Percentiles rank a stretch among this genome's conserved stretches.
Evolutionary conservation across 2,888 invertebrate genomes (phyloP).

Genomic region (Chymomyza amoena): DNA sequence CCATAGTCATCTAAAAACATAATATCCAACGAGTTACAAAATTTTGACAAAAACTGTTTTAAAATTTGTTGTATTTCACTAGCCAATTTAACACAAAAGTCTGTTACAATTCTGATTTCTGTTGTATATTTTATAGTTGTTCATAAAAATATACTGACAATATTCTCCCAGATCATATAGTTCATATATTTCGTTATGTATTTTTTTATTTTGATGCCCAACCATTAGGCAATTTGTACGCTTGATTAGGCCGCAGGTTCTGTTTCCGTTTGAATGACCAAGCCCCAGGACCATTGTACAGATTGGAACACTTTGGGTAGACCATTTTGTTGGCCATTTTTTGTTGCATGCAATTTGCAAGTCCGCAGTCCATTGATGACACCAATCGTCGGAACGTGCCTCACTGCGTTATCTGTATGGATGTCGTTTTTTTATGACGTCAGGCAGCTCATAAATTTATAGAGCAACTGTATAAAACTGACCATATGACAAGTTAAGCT

Average conservation of each 20-base stretch:
- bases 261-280: not conserved
- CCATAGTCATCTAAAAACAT: slow-evolving; percentile 51
- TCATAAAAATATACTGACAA: slow-evolving; percentile 5
- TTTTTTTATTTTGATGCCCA: not conserved
- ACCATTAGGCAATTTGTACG: not conserved
- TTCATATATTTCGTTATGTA: not conserved
- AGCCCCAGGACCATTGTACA: not conserved
- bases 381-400: not conserved
- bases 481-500: slow-evolving; percentile 65
- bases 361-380: not conserved
- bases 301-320: not conserved
- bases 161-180: slow-evolving; percentile 4
- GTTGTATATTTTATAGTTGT: too few species aligned
- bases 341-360: not conserved
- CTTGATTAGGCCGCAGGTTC: not conserved
- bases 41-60: not conserved
- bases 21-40: not conserved
- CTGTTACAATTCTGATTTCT: not conserved
- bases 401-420: not conserved
- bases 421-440: not conserved
- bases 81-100: too few species aligned
- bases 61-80: too few species aligned
- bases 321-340: not conserved
- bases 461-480: slow-evolving; percentile 13
- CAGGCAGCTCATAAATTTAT: slow-evolving; percentile 49